Evolutionary conservation across 2,888 invertebrate species (phyloP).

Genomic region (Trichogramma dendrolimi): DNA sequence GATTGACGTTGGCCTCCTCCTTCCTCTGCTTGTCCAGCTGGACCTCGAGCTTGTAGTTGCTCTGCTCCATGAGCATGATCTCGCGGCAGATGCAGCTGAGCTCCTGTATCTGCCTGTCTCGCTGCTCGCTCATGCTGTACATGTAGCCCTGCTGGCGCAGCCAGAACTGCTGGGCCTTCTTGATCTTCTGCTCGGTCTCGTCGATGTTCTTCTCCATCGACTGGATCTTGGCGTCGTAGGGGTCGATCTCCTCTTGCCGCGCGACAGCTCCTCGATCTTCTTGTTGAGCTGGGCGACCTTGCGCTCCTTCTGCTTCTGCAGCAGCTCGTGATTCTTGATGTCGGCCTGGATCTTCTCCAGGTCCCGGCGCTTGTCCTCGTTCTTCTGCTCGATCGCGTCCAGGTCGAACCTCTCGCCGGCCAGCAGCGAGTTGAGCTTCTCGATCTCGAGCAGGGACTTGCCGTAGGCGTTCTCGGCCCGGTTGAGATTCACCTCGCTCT

Average conservation of each 20-base stretch:
- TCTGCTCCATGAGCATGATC: conserved; percentile 67
- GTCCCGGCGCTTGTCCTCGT: conserved; percentile 51
- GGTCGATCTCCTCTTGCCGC: conserved; percentile 51
- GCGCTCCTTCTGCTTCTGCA: conserved; percentile 55
- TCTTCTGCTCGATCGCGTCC: conserved; percentile 46
- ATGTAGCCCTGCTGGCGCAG: conserved; percentile 71
- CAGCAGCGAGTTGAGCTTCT: conserved; percentile 50
- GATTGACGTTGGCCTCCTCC: conserved; percentile 58
- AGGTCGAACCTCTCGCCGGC: conserved; percentile 42
- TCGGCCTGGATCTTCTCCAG: conserved; percentile 52
- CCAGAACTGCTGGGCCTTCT: conserved; percentile 70
- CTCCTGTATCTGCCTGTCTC: conserved; percentile 65
- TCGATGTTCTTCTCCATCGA: conserved; percentile 65
- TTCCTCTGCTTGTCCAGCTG: conserved; percentile 60
- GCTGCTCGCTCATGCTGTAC: conserved; percentile 65
- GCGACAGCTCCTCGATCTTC: conserved; percentile 54
- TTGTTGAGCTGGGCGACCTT: conserved; percentile 55
- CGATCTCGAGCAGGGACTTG: conserved; percentile 59
- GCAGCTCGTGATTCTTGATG: conserved; percentile 51
- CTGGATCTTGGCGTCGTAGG: conserved; percentile 62
- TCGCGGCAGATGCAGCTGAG: conserved; percentile 70
- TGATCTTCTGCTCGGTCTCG: conserved; percentile 60
- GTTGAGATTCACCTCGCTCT: conserved; percentile 57
- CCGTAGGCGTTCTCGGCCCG: conserved; percentile 60
- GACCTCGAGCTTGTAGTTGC: conserved; percentile 65